Evolutionary conservation across 2,113 vertebrate genomes (phyloP), one percentile per base, ranked within the genome.

Genomic region (Euleptes europaea): DNA sequence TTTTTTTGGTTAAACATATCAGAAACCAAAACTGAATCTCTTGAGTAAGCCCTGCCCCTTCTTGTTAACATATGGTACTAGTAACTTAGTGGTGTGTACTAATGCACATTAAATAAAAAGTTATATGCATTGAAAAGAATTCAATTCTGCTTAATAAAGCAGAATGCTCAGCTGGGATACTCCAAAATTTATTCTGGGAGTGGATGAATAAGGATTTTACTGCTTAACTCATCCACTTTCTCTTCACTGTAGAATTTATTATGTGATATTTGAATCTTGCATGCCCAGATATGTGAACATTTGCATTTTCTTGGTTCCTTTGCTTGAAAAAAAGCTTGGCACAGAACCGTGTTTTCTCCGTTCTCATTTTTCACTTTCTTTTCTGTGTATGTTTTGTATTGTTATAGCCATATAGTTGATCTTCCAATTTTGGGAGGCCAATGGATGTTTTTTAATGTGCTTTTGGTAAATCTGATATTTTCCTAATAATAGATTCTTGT

Each of bases 11-110:
- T 80, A 28, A 40, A 9, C 38, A 42, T 42, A 65, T 40, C 57
- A 42, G 40, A 78, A 78, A 14, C 23, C 26, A 9, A 51, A 31
- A 3, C 38, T 47, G 40, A 28, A 3, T 31, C 28, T 49, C 8
- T 15, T 42, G 21, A 3, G 2, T 14, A 17, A 14, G 54, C 15
- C n/a, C 65, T 7, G 38, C n/a, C 60, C 63, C 26, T 5, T 76
- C 66, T 47, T 63, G 14, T 47, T 66, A 51, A 65, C 78, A 80
- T 86, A 26, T 80, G 84, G 77, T 80, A 42, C 26, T 74, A 67
- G 80, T 86, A 74, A 49, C 23, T 67, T 51, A 69, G 49, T 44
- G 63, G 60, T 35, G 1, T 44, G 17, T n/a, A 35, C 21, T 81
- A 75, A 11, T 19, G 74, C 74, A 51, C 49, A 14, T 51, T 51